These are phyloP conservation scores for Tribolium madens DNA, from an alignment of 1,140 invertebrate genomes.

Conservation along the genomic window DNA sequence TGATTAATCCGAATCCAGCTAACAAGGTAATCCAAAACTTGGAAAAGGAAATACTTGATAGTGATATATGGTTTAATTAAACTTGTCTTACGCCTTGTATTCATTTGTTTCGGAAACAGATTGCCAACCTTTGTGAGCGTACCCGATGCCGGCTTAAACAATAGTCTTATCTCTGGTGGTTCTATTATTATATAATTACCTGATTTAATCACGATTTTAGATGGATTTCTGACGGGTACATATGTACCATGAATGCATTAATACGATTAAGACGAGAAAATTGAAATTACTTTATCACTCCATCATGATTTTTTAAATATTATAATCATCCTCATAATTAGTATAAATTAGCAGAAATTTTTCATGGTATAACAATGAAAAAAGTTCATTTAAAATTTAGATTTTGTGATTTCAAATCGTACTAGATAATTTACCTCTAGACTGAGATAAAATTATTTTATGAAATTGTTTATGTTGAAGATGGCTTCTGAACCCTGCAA, in stretches of 20 bases:
- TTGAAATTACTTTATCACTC: neutral
- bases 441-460: neutral
- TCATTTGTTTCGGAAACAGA: slow-evolving; percentile 65
- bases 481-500: neutral
- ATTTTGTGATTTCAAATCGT: neutral
- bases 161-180: slow-evolving; percentile 55
- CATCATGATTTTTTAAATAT: neutral
- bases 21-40: slow-evolving; percentile 61
- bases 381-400: neutral
- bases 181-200: slow-evolving; percentile 61
- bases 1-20: slow-evolving; percentile 62
- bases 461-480: neutral
- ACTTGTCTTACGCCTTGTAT: slow-evolving; percentile 64
- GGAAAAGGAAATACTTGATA: slow-evolving; percentile 58
- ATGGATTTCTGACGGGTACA: slow-evolving; percentile 56
- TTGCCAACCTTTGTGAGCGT: slow-evolving; percentile 59
- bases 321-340: neutral
- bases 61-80: slow-evolving; percentile 65
- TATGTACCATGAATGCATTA: slow-evolving; percentile 51
- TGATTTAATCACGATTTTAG: slow-evolving; percentile 53
- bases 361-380: neutral
- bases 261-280: neutral
- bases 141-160: slow-evolving; percentile 52
- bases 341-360: neutral
- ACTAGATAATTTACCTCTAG: neutral